Conservation (phyloP, 2,888 invertebrate species). For the Caenorhabditis panamensis region DNA sequence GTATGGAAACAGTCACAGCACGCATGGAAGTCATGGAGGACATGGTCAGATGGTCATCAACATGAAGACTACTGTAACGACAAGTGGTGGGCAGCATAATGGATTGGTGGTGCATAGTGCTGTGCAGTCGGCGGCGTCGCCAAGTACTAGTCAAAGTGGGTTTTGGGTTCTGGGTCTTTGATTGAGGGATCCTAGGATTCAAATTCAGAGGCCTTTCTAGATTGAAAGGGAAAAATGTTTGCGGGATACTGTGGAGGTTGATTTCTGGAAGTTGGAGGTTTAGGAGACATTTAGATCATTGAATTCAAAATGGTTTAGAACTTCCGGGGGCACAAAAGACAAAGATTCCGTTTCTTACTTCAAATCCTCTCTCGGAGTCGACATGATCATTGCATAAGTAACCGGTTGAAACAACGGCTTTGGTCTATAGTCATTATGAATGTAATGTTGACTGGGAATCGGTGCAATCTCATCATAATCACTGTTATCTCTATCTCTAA, state of each 20-base stretch:
- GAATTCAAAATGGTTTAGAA: too few relatives aligned
- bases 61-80: slow-evolving; percentile 70
- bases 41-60: slow-evolving; percentile 68
- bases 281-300: too few relatives aligned
- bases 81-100: slow-evolving; percentile 67
- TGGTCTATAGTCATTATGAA: slow-evolving; percentile 52
- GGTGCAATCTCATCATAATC: slow-evolving; percentile 53
- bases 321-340: too few relatives aligned
- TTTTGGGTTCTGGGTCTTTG: not conserved
- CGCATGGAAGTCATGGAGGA: too few relatives aligned
- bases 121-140: slow-evolving; percentile 52
- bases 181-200: not conserved
- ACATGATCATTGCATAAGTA: slow-evolving; percentile 52
- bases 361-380: slow-evolving; percentile 40
- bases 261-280: not conserved
- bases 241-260: slow-evolving; percentile 32
- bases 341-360: slow-evolving; percentile 10
- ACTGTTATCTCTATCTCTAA: slow-evolving; percentile 30
- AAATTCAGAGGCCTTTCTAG: too few relatives aligned
- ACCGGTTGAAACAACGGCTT: slow-evolving; percentile 45
- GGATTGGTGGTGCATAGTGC: slow-evolving; percentile 69
- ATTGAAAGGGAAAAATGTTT: too few relatives aligned
- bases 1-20: too few relatives aligned
- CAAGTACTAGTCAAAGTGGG: slow-evolving; percentile 44
- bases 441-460: slow-evolving; percentile 26